A percentile compares a stretch with the other conserved stretches of the same genome.
Evolutionary conservation across 2,888 invertebrate species (phyloP).

Genomic region (Drosophila multiciliata): DNA sequence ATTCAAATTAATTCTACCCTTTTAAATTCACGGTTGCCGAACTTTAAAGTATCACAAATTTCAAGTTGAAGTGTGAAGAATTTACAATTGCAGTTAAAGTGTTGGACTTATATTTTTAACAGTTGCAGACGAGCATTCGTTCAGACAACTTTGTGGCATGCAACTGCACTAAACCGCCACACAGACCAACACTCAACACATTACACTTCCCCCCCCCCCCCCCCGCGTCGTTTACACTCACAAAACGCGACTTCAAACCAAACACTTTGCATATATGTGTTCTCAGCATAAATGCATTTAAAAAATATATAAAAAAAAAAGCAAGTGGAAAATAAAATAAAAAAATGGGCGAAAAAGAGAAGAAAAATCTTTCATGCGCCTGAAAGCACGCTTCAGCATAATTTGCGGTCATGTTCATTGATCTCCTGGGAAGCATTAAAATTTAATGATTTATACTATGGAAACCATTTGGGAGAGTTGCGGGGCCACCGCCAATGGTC

Average conservation of each 20-base stretch:
- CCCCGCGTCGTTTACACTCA: slow-evolving; percentile 6
- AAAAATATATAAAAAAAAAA: slow-evolving; percentile 28
- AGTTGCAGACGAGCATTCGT: slow-evolving; percentile 24
- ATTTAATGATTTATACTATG: slow-evolving; percentile 83
- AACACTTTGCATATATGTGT: slow-evolving; percentile 60
- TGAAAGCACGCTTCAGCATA: slow-evolving; percentile 81
- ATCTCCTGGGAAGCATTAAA: slow-evolving; percentile 83
- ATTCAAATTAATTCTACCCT: no score
- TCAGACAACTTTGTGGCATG: slow-evolving; percentile 42
- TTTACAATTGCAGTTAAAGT: slow-evolving; percentile 36
- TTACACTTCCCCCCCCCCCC: neutral
- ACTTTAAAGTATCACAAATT: neutral
- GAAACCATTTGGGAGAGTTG: slow-evolving; percentile 32
- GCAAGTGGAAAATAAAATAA: slow-evolving; percentile 18
- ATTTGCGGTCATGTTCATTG: slow-evolving; percentile 84
- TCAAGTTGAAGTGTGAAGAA: slow-evolving; percentile 4
- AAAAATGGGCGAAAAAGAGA: slow-evolving; percentile 10
- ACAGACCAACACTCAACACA: neutral
- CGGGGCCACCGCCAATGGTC: slow-evolving; percentile 2
- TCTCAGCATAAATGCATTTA: slow-evolving; percentile 56
- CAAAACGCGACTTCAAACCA: slow-evolving; percentile 67
- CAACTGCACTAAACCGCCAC: slow-evolving; percentile 48
- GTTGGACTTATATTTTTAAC: slow-evolving; percentile 45
- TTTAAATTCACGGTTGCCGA: neutral
- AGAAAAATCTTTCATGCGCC: slow-evolving; percentile 70